Base-by-base conservation (phyloP, 2,797 vertebrate species). In the Syncerus caffer region DNA sequence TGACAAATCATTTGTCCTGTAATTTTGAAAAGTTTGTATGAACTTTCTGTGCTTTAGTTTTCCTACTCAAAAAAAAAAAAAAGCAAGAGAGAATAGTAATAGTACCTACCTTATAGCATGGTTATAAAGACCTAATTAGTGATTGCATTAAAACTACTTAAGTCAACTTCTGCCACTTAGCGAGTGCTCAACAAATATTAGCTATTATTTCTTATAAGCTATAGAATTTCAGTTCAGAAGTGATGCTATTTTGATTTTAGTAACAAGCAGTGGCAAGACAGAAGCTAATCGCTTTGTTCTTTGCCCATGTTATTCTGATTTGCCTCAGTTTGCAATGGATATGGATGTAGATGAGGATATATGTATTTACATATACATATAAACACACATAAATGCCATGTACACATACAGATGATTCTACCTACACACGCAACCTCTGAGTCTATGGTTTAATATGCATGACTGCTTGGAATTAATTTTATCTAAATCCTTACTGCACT, bases 201-300 rank as follows among this genome's bases (percentile, higher is more conserved):
- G 29, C 27, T 53, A 4, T 76, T 83, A 71, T 90, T 97, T 95
- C 57, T 85, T 11, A 45, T 55, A 11, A 80, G 45, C 23, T 74
- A 38, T 14, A 92, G 31, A 31, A 86, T 89, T 94, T 93, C 27
- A 42, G 12, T 38, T n/a, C 12, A 88, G 27, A 83, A 29, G 9
- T 60, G 34, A 95, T 51, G 15, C n/a, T 57, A 51, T 85, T 96
- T 97, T 91, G 16, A 96, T 53, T 92, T 95, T 82, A 71, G 10
- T 51, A 60, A 93, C 38, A 29, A 88, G 12, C 4, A 51, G 17
- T 25, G 67, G 25, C 58, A 90, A 31, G 42, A 67, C 2, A 96
- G 89, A 92, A 91, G 38, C 0, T 29, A 92, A 76, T 96, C 89
- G 64, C 11, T 85, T 93, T 76, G 23, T 27, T 79, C 11, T 92